Conservation (phyloP, 2,113 vertebrate species). For the Scomber scombrus region DNA sequence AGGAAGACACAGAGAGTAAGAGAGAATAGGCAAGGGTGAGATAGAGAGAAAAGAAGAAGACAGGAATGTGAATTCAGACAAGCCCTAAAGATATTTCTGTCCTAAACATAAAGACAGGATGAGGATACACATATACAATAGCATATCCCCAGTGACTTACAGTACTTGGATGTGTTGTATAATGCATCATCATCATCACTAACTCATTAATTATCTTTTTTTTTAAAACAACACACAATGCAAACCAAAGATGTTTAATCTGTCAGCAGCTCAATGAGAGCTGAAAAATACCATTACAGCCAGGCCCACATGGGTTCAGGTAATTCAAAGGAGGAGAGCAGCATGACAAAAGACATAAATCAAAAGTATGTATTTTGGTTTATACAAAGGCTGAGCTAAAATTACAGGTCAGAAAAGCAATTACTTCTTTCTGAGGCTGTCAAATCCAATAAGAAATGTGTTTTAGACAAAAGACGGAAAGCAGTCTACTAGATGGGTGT, state of each 20-base stretch:
- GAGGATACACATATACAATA: not conserved
- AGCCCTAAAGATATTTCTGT: slow-evolving; percentile 55
- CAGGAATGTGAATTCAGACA: slow-evolving; percentile 43
- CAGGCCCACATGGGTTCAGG: slow-evolving; percentile 62
- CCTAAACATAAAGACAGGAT: slow-evolving; percentile 50
- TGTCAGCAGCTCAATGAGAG: slow-evolving; percentile 38
- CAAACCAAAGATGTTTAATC: slow-evolving; percentile 38
- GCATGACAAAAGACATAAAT: slow-evolving; percentile 81
- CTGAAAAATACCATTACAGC: slow-evolving; percentile 51
- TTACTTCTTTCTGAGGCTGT: slow-evolving; percentile 83
- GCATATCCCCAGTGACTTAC: slow-evolving; percentile 2
- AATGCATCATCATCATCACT: slow-evolving; percentile 36
- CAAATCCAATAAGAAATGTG: slow-evolving; percentile 80
- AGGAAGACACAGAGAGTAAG: slow-evolving; percentile 8
- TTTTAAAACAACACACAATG: slow-evolving; percentile 36
- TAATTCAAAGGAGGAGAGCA: slow-evolving; percentile 73
- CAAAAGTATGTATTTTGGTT: slow-evolving; percentile 76
- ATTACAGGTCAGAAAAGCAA: slow-evolving; percentile 85
- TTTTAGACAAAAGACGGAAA: slow-evolving; percentile 78
- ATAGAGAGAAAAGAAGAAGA: slow-evolving; percentile 7
- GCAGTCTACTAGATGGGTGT: slow-evolving; percentile 74
- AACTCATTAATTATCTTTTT: slow-evolving; percentile 51
- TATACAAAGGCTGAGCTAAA: slow-evolving; percentile 77
- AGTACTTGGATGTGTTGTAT: not conserved
- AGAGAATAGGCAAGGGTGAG: slow-evolving; percentile 28